Evolutionary conservation across 2,888 invertebrate species (phyloP), one percentile per base, ranked within the genome.

Genomic region (Anthophora plumipes): DNA sequence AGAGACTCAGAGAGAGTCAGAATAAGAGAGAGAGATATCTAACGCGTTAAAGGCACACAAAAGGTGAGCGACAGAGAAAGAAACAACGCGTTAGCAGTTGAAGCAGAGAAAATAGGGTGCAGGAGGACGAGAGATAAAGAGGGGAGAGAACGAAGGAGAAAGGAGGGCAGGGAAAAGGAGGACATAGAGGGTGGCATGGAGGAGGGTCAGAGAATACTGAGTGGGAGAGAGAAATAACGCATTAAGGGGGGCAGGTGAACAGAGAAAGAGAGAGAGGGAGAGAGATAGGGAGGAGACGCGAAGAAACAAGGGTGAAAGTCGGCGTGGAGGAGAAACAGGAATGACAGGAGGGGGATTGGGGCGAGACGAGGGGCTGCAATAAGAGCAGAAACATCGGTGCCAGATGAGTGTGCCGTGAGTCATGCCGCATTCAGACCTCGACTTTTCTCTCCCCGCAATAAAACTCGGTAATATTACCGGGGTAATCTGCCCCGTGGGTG

Each of bases 401-500:
- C 80, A 83, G 87, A 89, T 88, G 89, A 89, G 86, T 81, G 85
- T 87, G 85, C 81, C 75, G 84, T 89, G 87, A 88, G 84, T 89
- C 88, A 89, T 68, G 85, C 80, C 72, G 78, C 82, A 85, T 84
- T 85, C 82, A 84, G 76, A 77, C 75, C 81, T 80, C 78, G 72
- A 68, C 78, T 82, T 80, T 80, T 80, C 81, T 73, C 82, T 78
- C 78, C 76, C 83, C 72, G 86, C 85, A 83, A 88, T 89, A 87
- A 89, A 89, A 86, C 68, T 87, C 87, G 69, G 82, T 86, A 84
- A 89, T 89, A 89, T 89, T 84, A 87, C 87, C 80, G 84, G 78
- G 89, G 83, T 89, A 86, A 89, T 89, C 85, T 85, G 84, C 84
- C 83, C 79, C 59, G 77, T 80, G 89, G 87, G 85, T 87, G 82